Base-by-base conservation (phyloP, 2,113 vertebrate species). In the Podarcis cretensis region DNA sequence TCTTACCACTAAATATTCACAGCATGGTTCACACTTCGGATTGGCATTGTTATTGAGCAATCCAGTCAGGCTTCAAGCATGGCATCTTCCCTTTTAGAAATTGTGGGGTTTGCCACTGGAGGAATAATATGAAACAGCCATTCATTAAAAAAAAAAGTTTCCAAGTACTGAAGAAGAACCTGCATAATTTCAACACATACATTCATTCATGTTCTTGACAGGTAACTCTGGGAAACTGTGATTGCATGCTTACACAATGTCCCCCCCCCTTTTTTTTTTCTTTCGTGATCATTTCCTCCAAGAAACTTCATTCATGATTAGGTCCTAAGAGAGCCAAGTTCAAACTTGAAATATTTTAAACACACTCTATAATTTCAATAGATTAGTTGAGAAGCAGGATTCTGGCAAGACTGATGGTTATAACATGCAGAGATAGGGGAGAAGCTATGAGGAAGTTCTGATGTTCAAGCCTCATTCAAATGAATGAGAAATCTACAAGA, bases 291-390 rank as follows among this genome's bases (percentile, higher is more conserved):
- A 83, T 40, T 81, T 90, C 81, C 1, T 75, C 78, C 90, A 73
- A 1, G 16, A 91, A 66, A 90, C 57, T 23, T 69, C 25, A 20
- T 82, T 4, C 89, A 43, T 81, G 90, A 91, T 0, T 83, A 73
- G 40, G 0, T 66, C 40, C 57, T 86, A n/a, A 65, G 89, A 59
- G 87, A 23, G 85, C 14, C 43, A 16, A 82, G 87, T 88, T 57
- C 83, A 75, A 73, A 91, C 1, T 89, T 92, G 90, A 91, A 81
- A 32, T 95, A 95, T 94, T 93, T 84, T 74, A 54, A 2, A 48
- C 43, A 89, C 7, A 57, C 92, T 93, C 86, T 85, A 0, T 68
- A 93, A 81, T 82, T 79, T 94, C 92, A 89, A 30, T 79, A n/a
- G 0, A 3, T 68, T 71, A 54, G 12, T 65, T 84, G 81, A 69